A percentile compares a stretch with the other conserved stretches of the same genome.
phyloP scores from a whole-genome alignment of 2,113 vertebrate species.

The Crocuta crocuta region DNA sequence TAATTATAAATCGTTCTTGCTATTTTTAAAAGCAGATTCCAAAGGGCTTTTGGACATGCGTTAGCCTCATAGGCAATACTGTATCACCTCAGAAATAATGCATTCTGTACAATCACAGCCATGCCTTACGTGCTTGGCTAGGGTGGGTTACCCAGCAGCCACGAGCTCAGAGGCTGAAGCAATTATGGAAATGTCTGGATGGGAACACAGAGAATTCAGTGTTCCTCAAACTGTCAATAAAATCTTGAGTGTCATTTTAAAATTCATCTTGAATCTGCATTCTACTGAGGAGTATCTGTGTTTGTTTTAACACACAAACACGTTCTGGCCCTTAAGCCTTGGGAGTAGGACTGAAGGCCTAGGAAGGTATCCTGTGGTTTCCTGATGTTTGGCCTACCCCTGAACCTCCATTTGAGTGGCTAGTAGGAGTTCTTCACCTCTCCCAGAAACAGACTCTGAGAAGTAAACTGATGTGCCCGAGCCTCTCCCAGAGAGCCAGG shows the following conservation, averaged over 20 bases:
- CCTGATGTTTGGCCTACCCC: background rate
- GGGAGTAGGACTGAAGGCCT: background rate
- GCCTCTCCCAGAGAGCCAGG: background rate
- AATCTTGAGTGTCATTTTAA: conserved; percentile 46
- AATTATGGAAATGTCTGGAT: background rate
- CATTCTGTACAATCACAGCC: background rate
- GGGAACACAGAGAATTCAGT: background rate
- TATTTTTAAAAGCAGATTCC: conserved; percentile 54
- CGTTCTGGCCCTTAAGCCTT: background rate
- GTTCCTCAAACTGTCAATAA: conserved; percentile 28
- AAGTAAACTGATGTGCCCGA: background rate
- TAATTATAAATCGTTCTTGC: conserved; percentile 44
- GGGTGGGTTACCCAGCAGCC: background rate
- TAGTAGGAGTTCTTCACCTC: background rate
- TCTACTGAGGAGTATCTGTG: background rate
- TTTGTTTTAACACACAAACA: conserved; percentile 17
- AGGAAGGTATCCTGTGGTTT: background rate
- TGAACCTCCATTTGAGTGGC: background rate
- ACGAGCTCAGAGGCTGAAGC: background rate
- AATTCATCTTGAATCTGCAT: conserved; percentile 35
- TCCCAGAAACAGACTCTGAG: background rate
- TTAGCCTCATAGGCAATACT: background rate
- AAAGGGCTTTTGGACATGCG: background rate
- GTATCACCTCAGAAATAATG: background rate
- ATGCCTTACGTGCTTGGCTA: background rate